Evolutionary conservation across 2,113 vertebrate genomes (phyloP).

Genomic region (Gasterosteus aculeatus): DNA sequence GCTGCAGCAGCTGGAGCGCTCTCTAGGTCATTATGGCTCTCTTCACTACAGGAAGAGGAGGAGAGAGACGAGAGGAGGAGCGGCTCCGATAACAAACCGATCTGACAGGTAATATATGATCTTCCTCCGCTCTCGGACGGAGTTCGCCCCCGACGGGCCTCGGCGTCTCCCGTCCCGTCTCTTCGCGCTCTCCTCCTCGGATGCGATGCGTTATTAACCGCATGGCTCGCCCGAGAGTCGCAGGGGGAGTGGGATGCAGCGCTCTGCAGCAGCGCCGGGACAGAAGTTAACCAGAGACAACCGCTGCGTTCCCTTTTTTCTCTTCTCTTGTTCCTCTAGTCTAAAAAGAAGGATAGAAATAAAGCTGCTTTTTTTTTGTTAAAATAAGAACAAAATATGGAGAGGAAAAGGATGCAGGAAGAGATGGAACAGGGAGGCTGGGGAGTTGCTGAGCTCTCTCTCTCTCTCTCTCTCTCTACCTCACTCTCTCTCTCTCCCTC

Average conservation of each 20-base stretch:
- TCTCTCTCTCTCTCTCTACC: conserved; percentile 55
- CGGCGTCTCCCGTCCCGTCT: conserved; percentile 61
- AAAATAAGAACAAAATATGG: conserved; percentile 48
- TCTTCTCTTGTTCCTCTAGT: conserved; percentile 40
- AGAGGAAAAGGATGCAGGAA: conserved; percentile 63
- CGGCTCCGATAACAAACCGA: conserved; percentile 82
- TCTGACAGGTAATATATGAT: conserved; percentile 89
- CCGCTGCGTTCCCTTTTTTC: conserved; percentile 52
- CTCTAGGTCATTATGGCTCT: conserved; percentile 90
- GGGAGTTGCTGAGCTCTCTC: conserved; percentile 78
- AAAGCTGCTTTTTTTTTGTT: conserved; percentile 26
- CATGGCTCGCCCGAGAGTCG: conserved; percentile 73
- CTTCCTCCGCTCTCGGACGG: conserved; percentile 74
- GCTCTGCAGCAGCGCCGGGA: conserved; percentile 78
- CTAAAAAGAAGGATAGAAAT: conserved; percentile 56
- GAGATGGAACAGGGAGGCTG: conserved; percentile 61
- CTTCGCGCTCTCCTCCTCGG: conserved; percentile 65
- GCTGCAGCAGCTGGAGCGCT: conserved; percentile 91
- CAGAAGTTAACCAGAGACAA: conserved; percentile 75
- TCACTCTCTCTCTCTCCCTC: conserved; percentile 63
- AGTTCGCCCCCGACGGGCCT: conserved; percentile 79
- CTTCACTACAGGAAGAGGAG: conserved; percentile 82
- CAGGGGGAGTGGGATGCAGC: conserved; percentile 75
- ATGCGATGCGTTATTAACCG: conserved; percentile 76
- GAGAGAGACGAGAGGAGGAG: conserved; percentile 74